These are phyloP conservation scores for Tricholauxania praeusta DNA, from an alignment of 2,888 invertebrate genomes.

Conservation along the genomic window DNA sequence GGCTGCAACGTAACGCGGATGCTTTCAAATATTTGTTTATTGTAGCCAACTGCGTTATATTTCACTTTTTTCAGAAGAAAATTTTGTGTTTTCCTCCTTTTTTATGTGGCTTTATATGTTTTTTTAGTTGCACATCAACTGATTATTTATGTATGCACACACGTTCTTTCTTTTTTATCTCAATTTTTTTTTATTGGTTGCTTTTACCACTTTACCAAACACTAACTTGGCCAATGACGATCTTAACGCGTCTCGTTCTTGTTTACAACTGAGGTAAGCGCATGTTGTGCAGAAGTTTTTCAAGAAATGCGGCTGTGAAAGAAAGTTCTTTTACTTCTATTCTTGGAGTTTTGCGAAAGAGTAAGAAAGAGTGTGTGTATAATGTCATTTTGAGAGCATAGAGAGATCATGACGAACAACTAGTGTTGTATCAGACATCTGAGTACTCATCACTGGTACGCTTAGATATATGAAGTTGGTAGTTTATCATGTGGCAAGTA, in stretches of 20 bases:
- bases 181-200: neutral
- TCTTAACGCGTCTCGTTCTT: conserved; percentile 47
- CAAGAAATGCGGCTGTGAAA: conserved; percentile 33
- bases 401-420: no score
- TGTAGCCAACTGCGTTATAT: conserved; percentile 15
- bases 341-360: no score
- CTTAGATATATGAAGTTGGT: no score
- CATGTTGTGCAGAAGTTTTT: conserved; percentile 44
- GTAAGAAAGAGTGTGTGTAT: no score
- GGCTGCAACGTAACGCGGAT: neutral
- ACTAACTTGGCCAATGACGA: conserved; percentile 34
- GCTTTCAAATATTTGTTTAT: conserved; percentile 15
- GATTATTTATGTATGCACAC: conserved; percentile 1
- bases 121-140: neutral
- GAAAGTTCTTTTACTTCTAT: no score
- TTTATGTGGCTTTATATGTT: neutral
- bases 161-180: neutral
- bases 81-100: neutral
- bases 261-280: conserved; percentile 44
- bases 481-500: no score
- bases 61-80: conserved; percentile 13
- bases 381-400: no score
- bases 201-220: neutral
- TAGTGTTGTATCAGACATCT: no score
- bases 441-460: no score